These are phyloP conservation scores for Mus caroli DNA, from an alignment of 2,797 vertebrate genomes.

Conservation along the genomic window DNA sequence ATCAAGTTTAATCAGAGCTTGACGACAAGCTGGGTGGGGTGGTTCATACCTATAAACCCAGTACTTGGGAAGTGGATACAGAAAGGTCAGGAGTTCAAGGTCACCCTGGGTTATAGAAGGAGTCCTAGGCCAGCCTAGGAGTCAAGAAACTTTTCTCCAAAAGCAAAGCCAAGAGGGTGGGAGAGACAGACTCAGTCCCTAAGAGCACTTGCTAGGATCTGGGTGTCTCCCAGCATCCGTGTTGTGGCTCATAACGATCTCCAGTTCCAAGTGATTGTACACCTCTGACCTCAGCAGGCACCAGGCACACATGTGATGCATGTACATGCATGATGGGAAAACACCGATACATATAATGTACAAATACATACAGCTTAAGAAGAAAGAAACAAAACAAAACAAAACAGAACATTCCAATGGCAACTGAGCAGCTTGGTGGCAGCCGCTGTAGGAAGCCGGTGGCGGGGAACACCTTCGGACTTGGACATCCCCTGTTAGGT, in stretches of 20 bases:
- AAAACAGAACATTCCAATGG: background rate
- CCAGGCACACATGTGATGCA: background rate
- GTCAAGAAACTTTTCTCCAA: background rate
- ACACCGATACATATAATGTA: background rate
- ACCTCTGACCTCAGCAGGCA: background rate
- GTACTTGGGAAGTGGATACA: background rate
- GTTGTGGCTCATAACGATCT: background rate
- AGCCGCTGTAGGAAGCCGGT: background rate
- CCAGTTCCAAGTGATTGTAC: background rate
- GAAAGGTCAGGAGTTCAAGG: background rate
- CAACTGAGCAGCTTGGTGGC: background rate
- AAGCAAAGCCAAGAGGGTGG: background rate
- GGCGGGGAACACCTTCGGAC: background rate
- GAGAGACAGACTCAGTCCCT: background rate
- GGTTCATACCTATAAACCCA: background rate
- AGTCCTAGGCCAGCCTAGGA: background rate
- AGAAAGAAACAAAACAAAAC: background rate
- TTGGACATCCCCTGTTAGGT: background rate
- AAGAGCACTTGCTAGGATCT: background rate
- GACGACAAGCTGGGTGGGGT: background rate
- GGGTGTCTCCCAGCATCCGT: background rate
- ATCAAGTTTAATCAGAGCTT: conserved; percentile 41
- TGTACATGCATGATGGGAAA: background rate
- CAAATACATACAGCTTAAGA: background rate
- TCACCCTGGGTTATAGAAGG: background rate